phyloP scores from a whole-genome alignment of 2,113 vertebrate genomes.

The Pluvianellus socialis region DNA sequence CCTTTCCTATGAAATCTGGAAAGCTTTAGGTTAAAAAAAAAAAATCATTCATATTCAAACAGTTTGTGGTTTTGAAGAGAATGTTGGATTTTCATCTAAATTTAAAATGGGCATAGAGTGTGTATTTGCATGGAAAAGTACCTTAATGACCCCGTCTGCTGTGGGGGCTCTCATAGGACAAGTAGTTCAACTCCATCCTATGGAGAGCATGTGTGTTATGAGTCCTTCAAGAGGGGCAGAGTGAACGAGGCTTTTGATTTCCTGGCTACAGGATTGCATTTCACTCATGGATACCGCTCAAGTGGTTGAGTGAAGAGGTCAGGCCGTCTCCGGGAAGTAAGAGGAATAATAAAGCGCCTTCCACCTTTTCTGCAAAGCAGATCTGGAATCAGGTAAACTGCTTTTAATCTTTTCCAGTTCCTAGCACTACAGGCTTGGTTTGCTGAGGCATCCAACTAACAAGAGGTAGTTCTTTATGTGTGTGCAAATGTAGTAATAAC shows the following conservation, averaged over 20 bases:
- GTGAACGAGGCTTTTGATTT: not conserved
- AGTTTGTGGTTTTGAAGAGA: not conserved
- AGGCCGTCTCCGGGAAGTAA: not conserved
- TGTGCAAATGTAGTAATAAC: not conserved
- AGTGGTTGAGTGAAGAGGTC: not conserved
- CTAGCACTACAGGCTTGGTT: not conserved
- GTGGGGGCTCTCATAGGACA: accelerated
- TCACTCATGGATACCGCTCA: not conserved
- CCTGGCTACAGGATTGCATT: not conserved
- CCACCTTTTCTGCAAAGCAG: not conserved
- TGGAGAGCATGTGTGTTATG: accelerated
- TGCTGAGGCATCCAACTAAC: not conserved
- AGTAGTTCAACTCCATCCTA: not conserved
- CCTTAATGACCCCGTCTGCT: not conserved
- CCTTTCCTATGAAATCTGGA: not conserved
- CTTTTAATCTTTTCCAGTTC: not conserved
- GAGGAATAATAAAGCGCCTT: not conserved
- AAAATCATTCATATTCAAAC: not conserved
- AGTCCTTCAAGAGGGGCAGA: not conserved
- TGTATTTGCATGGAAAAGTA: not conserved
- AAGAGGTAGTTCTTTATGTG: not conserved
- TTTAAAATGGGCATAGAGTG: not conserved
- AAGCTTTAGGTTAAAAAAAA: not conserved
- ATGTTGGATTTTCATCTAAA: accelerated
- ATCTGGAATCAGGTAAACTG: not conserved